Evolutionary conservation across 2,113 vertebrate genomes (phyloP).

Genomic region (Dendropsophus ebraccatus): DNA sequence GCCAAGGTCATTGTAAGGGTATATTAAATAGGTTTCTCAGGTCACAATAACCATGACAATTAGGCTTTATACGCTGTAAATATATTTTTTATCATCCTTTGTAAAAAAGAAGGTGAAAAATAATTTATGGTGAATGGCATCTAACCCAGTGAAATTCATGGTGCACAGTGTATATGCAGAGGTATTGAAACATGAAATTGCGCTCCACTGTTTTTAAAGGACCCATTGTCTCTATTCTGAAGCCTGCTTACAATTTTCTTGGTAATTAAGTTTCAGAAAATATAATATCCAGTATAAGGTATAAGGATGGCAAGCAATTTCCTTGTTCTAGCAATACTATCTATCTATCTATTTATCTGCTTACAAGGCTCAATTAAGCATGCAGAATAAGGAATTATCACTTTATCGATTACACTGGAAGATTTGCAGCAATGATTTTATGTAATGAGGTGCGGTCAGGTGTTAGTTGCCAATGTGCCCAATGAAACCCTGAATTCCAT

Average conservation of each 20-base stretch:
- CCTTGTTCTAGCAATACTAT: background rate
- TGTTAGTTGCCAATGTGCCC: too few relatives aligned
- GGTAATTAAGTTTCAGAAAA: conserved; percentile 4
- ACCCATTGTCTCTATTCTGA: conserved; percentile 6
- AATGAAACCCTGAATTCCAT: too few relatives aligned
- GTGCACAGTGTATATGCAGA: conserved; percentile 34
- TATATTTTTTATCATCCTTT: conserved; percentile 60
- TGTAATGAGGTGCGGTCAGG: too few relatives aligned
- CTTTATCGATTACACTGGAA: too few relatives aligned
- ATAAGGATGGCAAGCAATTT: background rate
- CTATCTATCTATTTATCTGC: conserved; percentile 21
- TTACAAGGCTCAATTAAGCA: too few relatives aligned
- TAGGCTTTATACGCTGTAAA: background rate
- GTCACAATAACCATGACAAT: conserved; percentile 60
- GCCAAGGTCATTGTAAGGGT: conserved; percentile 69
- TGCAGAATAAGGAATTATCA: too few relatives aligned
- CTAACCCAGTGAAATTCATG: conserved; percentile 21
- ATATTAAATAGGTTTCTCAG: conserved; percentile 71
- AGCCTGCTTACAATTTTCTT: conserved; percentile 15
- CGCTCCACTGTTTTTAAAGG: conserved; percentile 17
- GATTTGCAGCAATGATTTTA: too few relatives aligned
- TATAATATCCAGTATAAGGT: background rate
- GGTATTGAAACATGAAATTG: conserved; percentile 57
- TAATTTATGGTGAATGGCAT: conserved; percentile 43
- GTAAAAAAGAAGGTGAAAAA: conserved; percentile 16